Evolutionary conservation across 1,140 invertebrate species (phyloP).

Genomic region (Littorina saxatilis): DNA sequence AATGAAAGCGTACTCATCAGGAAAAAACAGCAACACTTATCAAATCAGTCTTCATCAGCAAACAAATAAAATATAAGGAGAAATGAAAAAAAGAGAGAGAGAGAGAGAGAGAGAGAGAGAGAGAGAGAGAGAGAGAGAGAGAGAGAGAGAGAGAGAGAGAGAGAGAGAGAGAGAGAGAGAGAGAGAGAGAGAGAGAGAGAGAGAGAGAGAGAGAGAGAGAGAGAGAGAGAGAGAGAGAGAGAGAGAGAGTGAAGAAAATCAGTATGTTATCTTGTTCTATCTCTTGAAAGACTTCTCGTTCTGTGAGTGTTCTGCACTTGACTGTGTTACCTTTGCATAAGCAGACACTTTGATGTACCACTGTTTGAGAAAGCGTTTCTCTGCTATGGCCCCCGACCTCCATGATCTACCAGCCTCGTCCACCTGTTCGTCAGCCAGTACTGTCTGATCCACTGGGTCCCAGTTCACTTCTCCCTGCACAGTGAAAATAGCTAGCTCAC

Average conservation of each 20-base stretch:
- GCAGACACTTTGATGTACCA: conserved; percentile 97
- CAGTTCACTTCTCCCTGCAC: conserved; percentile 95
- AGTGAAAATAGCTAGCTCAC: too few species aligned
- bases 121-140: too few species aligned
- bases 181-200: too few species aligned
- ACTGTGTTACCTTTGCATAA: conserved; percentile 85
- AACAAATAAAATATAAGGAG: too few species aligned
- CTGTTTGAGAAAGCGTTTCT: conserved; percentile 91
- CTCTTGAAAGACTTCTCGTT: neutral
- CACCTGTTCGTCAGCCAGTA: conserved; percentile 97
- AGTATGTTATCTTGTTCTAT: neutral
- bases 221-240: neutral
- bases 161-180: too few species aligned
- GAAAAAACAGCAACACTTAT: too few species aligned
- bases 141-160: too few species aligned
- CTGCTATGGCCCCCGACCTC: conserved; percentile 96
- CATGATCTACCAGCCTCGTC: conserved; percentile 94
- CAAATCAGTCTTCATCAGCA: too few species aligned
- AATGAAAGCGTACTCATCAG: too few species aligned
- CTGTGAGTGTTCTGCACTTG: neutral
- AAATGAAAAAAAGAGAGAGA: too few species aligned
- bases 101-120: too few species aligned
- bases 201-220: too few species aligned
- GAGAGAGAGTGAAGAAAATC: neutral
- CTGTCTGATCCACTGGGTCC: conserved; percentile 99